Percentiles rank a stretch among this genome's conserved stretches.
phyloP scores from a whole-genome alignment of 2,888 invertebrate species.

The Netelia virgata region DNA sequence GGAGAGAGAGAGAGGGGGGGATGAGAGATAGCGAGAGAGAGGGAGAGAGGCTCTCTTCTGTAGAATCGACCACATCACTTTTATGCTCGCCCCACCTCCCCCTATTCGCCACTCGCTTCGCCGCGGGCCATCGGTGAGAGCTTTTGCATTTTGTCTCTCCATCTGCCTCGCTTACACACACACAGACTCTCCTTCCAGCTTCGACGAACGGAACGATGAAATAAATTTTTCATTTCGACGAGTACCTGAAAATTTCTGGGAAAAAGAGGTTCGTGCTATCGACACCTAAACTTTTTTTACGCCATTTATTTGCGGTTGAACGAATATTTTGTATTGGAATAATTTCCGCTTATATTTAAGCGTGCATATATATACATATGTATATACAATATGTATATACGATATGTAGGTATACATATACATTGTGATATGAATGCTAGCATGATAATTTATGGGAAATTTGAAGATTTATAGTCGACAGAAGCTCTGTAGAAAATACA shows the following conservation, averaged over 20 bases:
- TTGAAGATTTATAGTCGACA: too few relatives aligned
- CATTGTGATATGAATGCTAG: background rate
- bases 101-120: background rate
- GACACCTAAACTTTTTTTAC: too few relatives aligned
- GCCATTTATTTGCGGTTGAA: too few relatives aligned
- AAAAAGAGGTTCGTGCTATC: too few relatives aligned
- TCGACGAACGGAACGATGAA: conserved; percentile 17
- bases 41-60: conserved; percentile 18
- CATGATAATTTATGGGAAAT: too few relatives aligned
- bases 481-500: too few relatives aligned
- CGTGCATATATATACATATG: too few relatives aligned
- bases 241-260: background rate
- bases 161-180: background rate
- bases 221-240: conserved; percentile 48
- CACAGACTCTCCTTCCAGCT: background rate
- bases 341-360: too few relatives aligned
- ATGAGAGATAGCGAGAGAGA: background rate
- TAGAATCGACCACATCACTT: conserved; percentile 26
- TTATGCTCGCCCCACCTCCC: background rate
- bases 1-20: too few relatives aligned
- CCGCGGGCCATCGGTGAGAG: conserved; percentile 29
- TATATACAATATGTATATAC: background rate
- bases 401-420: background rate
- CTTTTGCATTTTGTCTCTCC: background rate
- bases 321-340: too few relatives aligned